Conservation (phyloP, 2,113 vertebrate genomes). For the Ammodytes dubius region DNA sequence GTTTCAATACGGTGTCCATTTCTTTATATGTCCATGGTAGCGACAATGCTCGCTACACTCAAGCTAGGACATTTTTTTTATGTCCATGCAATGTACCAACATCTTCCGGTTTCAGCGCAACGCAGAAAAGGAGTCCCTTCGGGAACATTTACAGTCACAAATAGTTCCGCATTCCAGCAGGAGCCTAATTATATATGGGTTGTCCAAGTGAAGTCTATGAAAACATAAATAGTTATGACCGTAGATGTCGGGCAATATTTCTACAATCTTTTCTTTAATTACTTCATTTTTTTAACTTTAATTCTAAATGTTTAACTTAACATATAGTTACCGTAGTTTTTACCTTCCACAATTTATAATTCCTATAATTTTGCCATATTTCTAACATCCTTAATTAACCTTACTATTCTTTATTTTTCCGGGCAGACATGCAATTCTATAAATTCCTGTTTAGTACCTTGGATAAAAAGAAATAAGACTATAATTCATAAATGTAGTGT, state of each 20-base stretch:
- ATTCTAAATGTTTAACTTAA: neutral
- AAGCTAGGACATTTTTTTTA: conserved; percentile 32
- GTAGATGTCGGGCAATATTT: neutral
- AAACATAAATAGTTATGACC: neutral
- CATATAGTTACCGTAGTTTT: neutral
- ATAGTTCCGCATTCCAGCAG: conserved; percentile 16
- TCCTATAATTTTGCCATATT: too few relatives aligned
- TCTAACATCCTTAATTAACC: too few relatives aligned
- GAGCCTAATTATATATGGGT: too few relatives aligned
- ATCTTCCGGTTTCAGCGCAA: conserved; percentile 72
- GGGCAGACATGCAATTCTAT: neutral
- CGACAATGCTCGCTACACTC: too few relatives aligned
- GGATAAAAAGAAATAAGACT: neutral
- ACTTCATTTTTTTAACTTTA: too few relatives aligned
- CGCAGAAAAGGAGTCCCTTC: conserved; percentile 12
- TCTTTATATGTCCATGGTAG: too few relatives aligned
- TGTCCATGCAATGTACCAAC: conserved; percentile 67
- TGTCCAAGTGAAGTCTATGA: too few relatives aligned
- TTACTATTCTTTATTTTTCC: neutral
- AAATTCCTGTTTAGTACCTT: neutral
- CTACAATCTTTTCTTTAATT: neutral
- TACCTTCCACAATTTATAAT: too few relatives aligned
- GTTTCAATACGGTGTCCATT: too few relatives aligned
- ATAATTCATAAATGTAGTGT: neutral
- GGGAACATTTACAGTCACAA: fast-evolving